Evolutionary conservation across 2,888 invertebrate species (phyloP), one percentile per base, ranked within the genome.

Genomic region (Apomyelois bistriatella): DNA sequence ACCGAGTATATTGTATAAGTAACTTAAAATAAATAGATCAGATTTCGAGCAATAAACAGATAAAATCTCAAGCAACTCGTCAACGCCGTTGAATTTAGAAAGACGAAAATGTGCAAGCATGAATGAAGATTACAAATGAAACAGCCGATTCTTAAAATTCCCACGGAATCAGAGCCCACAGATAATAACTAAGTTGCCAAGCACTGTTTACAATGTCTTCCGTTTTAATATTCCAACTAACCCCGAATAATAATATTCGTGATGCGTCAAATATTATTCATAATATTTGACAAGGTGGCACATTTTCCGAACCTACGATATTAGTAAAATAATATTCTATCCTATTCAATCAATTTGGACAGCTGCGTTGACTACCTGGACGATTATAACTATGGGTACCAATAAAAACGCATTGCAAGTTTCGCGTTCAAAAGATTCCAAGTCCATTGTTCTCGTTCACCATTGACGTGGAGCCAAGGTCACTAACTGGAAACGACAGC

Each of bases 401-500:
- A 15, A 46, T 22, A 35, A 32, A 28, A 48, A 38, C 22, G 38
- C 37, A 38, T 48, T 48, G 37, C 48, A 28, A 50, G 22, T 22
- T 13, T 16, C 4, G 15, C 15, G 40, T 15, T 30, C 38, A 38
- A 50, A 50, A 38, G 30, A 32, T n/a, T 37, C n/a, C 40, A 10
- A 50, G 52, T 12, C 5, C 17, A 36, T 43, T 42, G 42, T 42
- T 52, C 16, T 7, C 32, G 35, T 42, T 52, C 16, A 32, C 32
- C 52, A 52, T 52, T 52, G 42, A 43, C 22, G 12, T 22, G 36
- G 52, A 41, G 28, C 13, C 53, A 58, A 58, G 59, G 59, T 59
- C 57, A 55, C 55, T 51, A 47, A 35, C 48, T 53, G 52, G 53
- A 54, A 52, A 42, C 48, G 57, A 53, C 59, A 52, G 53, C 52